A percentile compares a stretch with the other conserved stretches of the same genome.
These are phyloP conservation scores for Phymatocera aterrima DNA, from an alignment of 2,888 invertebrate genomes.

Conservation along the genomic window DNA sequence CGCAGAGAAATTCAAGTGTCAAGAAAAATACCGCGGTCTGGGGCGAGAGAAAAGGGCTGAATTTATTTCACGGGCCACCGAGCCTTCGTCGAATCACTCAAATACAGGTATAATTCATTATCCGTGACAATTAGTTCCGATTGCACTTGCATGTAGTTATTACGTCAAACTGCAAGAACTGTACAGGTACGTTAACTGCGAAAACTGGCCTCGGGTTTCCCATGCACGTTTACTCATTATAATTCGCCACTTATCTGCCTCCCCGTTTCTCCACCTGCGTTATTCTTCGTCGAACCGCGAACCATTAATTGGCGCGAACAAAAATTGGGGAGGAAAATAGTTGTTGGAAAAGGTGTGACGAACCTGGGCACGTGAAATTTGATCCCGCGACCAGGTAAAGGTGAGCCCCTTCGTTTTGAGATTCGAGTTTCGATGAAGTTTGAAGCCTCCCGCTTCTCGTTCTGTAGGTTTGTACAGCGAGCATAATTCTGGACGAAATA, in stretches of 20 bases:
- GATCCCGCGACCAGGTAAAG: neutral
- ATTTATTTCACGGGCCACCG: neutral
- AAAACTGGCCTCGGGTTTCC: neutral
- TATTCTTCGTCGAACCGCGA: no score
- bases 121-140: slow-evolving; percentile 15
- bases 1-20: neutral
- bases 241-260: neutral
- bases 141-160: slow-evolving; percentile 1
- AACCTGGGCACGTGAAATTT: neutral
- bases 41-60: neutral
- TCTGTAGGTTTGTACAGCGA: slow-evolving; percentile 1
- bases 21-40: no score
- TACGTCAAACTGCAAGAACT: neutral
- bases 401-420: neutral
- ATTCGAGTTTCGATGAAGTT: slow-evolving; percentile 34
- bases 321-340: neutral
- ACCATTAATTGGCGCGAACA: neutral
- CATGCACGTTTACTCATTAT: neutral
- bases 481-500: slow-evolving; percentile 1
- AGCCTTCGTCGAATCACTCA: slow-evolving; percentile 3
- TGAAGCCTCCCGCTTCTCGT: neutral
- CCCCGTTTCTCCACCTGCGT: no score
- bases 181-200: neutral
- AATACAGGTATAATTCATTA: no score
- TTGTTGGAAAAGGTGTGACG: no score